Base-by-base conservation (phyloP, 1,140 invertebrate genomes). In the Bombus pyrosoma region DNA sequence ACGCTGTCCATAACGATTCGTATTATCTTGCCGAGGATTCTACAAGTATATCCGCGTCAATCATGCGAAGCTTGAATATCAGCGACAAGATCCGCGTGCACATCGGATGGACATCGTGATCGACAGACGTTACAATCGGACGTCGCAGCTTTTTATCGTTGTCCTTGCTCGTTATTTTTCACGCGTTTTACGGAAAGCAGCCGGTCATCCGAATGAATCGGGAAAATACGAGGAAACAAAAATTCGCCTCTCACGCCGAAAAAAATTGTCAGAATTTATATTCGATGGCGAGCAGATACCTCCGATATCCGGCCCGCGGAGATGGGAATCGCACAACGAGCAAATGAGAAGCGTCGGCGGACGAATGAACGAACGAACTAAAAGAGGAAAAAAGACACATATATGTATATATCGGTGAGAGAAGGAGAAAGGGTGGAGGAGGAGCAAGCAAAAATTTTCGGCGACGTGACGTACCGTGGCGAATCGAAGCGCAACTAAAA, bases 401-500 rank as follows among this genome's bases (percentile, higher is more conserved):
- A n/a, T 41, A 15, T 39, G 6, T n/a, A 71, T 71, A 47, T 18
- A 72, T 66, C 22, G 32, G 62, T 18, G 53, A 66, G 4, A 64
- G 47, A 57, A 39, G 9, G 74, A 57, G n/a, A 34, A 41, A 37
- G 22, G 37, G 34, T 12, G 57, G 71, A 39, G 37, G 68, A 37
- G 22, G 47, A 3, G 64, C n/a, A 2, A 81, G 68, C 59, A 34
- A 79, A 62, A 62, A 47, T 73, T 86, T 87, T 89, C 34, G 87
- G 71, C 81, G 81, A 83, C 84, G 88, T 64, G 80, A 86, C 83
- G 84, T 75, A 81, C 43, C 79, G 66, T 47, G 57, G 83, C 82
- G 89, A 89, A 84, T 81, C 57, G 86, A 86, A 81, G 78, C 83
- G 86, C 77, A 68, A 86, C 64, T 66, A 78, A 88, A 90, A 91